Conservation (phyloP, 1,140 invertebrate genomes). For the Anoplolepis gracilipes region DNA sequence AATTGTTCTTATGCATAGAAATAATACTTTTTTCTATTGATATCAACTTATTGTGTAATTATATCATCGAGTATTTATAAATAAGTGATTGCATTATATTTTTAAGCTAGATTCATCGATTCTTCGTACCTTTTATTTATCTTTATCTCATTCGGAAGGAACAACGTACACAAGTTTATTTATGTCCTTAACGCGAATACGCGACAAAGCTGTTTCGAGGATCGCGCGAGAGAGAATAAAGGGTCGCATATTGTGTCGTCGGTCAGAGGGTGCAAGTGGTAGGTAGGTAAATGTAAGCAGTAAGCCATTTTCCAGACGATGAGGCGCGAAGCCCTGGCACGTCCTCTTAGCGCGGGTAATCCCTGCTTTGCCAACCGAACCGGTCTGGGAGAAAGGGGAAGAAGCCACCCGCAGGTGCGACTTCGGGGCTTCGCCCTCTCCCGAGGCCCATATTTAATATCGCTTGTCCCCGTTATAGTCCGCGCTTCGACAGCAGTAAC, state of each 20-base stretch:
- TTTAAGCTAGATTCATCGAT: neutral
- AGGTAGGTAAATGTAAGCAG: constrained; percentile 83
- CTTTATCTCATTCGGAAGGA: neutral
- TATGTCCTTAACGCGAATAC: neutral
- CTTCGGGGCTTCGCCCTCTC: constrained; percentile 77
- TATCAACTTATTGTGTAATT: neutral
- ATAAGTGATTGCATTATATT: neutral
- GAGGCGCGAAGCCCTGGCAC: constrained; percentile 85
- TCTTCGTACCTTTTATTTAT: no score
- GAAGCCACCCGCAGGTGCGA: constrained; percentile 83
- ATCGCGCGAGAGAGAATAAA: constrained; percentile 26
- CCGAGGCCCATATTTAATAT: constrained; percentile 72
- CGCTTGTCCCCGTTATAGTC: constrained; percentile 58
- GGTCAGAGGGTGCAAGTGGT: constrained; percentile 56
- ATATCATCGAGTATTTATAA: neutral
- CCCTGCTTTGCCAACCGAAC: constrained; percentile 82
- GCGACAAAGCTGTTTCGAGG: constrained; percentile 17
- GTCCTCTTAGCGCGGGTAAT: constrained; percentile 84
- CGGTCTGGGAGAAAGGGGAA: constrained; percentile 60
- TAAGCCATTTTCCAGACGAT: constrained; percentile 87
- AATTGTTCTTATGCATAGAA: neutral
- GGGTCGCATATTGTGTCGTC: constrained; percentile 32
- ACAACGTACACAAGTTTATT: neutral
- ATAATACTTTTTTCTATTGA: neutral
- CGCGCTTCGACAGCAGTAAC: constrained; percentile 51